phyloP scores from a whole-genome alignment of 2,888 invertebrate genomes.

The Ormyrus nitidulus region DNA sequence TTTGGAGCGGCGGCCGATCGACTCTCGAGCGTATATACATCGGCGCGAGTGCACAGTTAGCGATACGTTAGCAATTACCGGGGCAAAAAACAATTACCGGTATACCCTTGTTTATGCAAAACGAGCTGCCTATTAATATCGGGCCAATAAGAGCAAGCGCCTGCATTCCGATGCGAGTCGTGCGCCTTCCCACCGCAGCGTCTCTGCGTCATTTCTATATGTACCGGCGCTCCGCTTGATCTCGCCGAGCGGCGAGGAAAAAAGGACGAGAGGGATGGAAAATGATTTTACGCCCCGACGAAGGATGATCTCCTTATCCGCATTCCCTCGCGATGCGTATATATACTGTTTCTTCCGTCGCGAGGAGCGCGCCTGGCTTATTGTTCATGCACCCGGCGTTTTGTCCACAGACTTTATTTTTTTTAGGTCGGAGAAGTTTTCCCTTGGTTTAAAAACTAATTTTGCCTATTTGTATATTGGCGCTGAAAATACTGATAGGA shows the following conservation, averaged over 20 bases:
- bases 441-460: neutral
- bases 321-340: neutral
- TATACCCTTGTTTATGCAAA: too few relatives aligned
- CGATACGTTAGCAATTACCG: too few relatives aligned
- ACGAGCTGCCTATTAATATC: too few relatives aligned
- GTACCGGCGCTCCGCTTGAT: neutral
- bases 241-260: neutral
- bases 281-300: neutral
- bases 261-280: neutral
- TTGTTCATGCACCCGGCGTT: neutral
- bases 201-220: neutral
- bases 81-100: too few relatives aligned
- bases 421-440: neutral
- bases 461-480: neutral
- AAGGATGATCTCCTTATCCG: slow-evolving; percentile 34
- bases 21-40: too few relatives aligned
- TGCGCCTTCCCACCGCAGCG: neutral
- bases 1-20: too few relatives aligned
- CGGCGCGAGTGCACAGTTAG: too few relatives aligned
- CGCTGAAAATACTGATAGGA: too few relatives aligned
- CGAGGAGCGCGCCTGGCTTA: neutral
- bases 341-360: too few relatives aligned
- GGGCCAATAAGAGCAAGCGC: too few relatives aligned
- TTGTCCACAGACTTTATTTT: neutral
- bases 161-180: slow-evolving; percentile 30